Conservation (phyloP, 2,888 invertebrate species). For the Tenthredo amoena region DNA sequence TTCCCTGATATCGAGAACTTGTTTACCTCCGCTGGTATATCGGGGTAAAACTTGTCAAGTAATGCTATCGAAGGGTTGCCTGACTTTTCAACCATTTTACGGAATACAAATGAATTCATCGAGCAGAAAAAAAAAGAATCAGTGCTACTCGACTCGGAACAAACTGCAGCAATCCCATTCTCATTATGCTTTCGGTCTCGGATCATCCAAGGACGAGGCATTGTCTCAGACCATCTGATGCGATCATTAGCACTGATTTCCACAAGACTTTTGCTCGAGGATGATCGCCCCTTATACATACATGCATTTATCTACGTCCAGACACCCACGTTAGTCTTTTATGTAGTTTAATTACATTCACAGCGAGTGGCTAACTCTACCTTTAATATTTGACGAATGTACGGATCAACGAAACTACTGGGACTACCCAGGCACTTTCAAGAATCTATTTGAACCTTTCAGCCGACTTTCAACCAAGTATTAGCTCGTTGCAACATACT, state of each 20-base stretch:
- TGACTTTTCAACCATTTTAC: neutral
- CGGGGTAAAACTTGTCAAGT: neutral
- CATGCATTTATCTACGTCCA: neutral
- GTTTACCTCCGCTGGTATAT: neutral
- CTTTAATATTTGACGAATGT: neutral
- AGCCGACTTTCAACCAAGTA: neutral
- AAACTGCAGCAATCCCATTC: constrained; percentile 5
- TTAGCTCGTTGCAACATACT: neutral
- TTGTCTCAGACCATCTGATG: constrained; percentile 44
- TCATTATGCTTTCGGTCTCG: constrained; percentile 17
- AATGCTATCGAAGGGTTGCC: neutral
- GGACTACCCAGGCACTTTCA: neutral
- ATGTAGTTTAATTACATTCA: neutral
- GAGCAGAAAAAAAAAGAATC: neutral
- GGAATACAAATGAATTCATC: constrained; percentile 12
- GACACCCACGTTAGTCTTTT: neutral
- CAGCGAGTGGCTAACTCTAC: neutral
- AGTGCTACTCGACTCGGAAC: neutral
- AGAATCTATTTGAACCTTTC: constrained; percentile 18
- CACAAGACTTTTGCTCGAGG: constrained; percentile 29
- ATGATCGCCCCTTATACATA: neutral
- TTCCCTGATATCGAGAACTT: neutral
- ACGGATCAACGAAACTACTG: neutral
- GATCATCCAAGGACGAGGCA: constrained; percentile 43
- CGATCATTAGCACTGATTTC: constrained; percentile 48